Evolutionary conservation across 2,888 invertebrate genomes (phyloP), one percentile per base, ranked within the genome.

Genomic region (Eustalomyia histrio): DNA sequence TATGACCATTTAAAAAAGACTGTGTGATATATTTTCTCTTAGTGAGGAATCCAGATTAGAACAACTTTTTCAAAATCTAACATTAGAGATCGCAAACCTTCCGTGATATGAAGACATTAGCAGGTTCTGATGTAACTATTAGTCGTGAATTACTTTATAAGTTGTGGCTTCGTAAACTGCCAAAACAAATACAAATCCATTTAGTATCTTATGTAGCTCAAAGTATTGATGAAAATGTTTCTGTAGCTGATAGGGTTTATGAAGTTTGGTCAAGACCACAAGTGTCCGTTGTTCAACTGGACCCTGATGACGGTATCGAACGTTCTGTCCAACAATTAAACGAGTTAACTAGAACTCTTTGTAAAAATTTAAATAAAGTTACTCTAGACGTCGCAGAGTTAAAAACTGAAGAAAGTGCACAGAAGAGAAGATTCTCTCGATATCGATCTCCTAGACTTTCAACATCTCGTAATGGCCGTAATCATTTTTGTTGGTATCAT

Each of bases 71-170:
- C 57, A 8, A 57, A n/a, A 2, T 29, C 21, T 29, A n/a, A n/a
- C 6, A 2, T 57, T 21, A 24, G 24, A 21, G 18, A 57, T 21
- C 57, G 57, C 33, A 17, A 24, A 24, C 57, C 21, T 29, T 57
- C 57, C 12, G 57, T 12, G 29, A 57, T 2, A 21, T 57, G 21
- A 21, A 57, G 21, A 3, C 8, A 8, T 33, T 21, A 21, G 33
- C 18, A 14, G 57, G 57, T 57, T 21, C 7, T 57, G 57, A 57
- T 21, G 14, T 7, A 6, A 57, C 33, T 6, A 33, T 57, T 17
- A 57, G n/a, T n/a, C 57, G 18, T 4, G 57, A 57, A 21, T 33
- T 57, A n/a, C 18, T 57, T 57, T 57, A 29, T 57, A 57, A 57
- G 57, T 57, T 57, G 16, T 21, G 57, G 57, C 24, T 57, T 16